Conservation (phyloP, 2,888 invertebrate species). For the Diaphora mendica region DNA sequence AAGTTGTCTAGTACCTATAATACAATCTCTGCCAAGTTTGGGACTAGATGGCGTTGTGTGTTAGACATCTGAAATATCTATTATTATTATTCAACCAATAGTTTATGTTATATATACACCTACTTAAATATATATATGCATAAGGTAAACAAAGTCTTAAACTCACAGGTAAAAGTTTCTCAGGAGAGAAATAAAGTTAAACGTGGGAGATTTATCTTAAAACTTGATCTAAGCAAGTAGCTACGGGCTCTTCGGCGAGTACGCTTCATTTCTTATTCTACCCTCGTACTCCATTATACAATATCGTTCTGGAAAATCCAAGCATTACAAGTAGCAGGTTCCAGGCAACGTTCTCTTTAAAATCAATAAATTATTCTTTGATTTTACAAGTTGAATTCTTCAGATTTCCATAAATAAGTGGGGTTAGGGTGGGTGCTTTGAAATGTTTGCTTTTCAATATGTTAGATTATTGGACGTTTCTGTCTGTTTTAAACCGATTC, state of each 20-base stretch:
- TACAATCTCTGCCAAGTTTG: too few relatives aligned
- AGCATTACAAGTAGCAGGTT: neutral
- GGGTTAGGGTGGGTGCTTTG: neutral
- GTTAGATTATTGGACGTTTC: neutral
- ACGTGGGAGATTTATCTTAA: neutral
- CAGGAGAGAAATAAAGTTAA: neutral
- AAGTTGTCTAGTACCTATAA: too few relatives aligned
- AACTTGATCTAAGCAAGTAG: conserved; percentile 9
- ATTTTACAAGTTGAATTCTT: neutral
- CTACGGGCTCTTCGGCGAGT: neutral
- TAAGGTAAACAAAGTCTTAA: neutral
- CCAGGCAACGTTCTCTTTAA: neutral
- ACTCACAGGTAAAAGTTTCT: neutral
- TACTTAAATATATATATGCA: neutral
- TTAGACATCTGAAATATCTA: too few relatives aligned
- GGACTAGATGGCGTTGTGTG: too few relatives aligned
- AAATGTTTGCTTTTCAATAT: neutral
- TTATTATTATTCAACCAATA: neutral
- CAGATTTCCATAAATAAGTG: neutral
- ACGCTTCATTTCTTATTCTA: conserved; percentile 14
- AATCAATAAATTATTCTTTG: neutral
- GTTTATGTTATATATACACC: too few relatives aligned
- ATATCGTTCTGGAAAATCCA: neutral
- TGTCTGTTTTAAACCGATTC: neutral
- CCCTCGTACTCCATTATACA: conserved; percentile 11